Base-by-base conservation (phyloP, 2,797 vertebrate species). In the Dermochelys coriacea region DNA sequence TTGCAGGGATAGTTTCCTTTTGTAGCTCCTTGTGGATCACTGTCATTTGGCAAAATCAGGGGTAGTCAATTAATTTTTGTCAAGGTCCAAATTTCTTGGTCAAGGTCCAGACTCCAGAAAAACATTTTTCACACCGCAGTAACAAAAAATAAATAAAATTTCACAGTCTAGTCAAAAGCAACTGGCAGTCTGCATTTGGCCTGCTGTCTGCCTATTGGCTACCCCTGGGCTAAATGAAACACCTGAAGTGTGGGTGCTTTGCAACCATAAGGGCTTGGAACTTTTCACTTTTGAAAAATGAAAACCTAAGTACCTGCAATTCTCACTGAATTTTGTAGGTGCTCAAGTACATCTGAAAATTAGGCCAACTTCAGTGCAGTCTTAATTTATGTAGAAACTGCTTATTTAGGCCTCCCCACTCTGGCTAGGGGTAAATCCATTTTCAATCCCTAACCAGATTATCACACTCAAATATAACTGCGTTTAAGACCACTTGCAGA, bases 161-260 rank as follows among this genome's bases (percentile, higher is more conserved):
- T 59, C 29, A 27, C 2, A 2, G 57, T 59, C 57, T 59, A 12
- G 29, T 59, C 57, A 89, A 86, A 78, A 68, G 61, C 31, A 71
- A 77, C 6, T 71, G 51, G 34, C 6, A 8, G 41, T 91, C n/a
- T 49, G n/a, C 51, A 25, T 52, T 82, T 90, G 89, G 94, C 80
- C 25, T 74, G 34, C 82, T 64, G 29, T 96, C 86, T 95, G 95
- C 94, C 94, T 95, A 95, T 94, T 97, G 91, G 91, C 84, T 86
- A 85, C 82, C 94, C 89, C 90, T 96, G 75, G 80, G 92, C 85
- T 47, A 94, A 94, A 86, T 96, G 85, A 91, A 94, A 93, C 85
- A 90, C 74, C 78, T 82, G 93, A 82, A 37, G 71, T 95, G 96
- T 57, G 55, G 4, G 11, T 57, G 55, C 81, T 93, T 85, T 92